phyloP scores from a whole-genome alignment of 1,140 invertebrate genomes.

The Caenorhabditis latens region DNA sequence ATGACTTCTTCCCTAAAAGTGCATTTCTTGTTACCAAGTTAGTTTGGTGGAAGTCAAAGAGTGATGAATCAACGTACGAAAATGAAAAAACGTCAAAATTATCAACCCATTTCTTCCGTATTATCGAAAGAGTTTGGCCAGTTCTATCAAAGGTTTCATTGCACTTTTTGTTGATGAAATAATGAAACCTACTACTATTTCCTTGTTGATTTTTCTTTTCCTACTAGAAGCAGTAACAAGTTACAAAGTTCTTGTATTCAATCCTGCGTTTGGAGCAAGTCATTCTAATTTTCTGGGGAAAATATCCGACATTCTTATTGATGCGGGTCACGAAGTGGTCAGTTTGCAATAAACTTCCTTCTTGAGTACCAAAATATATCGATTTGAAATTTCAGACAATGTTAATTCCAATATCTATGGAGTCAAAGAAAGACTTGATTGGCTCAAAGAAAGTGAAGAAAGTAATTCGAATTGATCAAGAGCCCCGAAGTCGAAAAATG shows the following conservation, averaged over 20 bases:
- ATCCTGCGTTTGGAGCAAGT: conserved; percentile 50
- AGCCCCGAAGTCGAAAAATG: background rate
- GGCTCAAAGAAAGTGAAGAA: conserved; percentile 10
- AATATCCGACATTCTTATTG: conserved; percentile 59
- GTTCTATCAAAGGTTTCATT: background rate
- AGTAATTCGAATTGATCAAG: conserved; percentile 34
- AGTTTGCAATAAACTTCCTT: background rate
- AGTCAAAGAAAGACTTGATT: conserved; percentile 19
- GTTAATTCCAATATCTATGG: conserved; percentile 27
- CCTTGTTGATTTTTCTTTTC: background rate
- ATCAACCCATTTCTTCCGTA: background rate
- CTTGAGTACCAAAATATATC: background rate
- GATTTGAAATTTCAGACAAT: background rate
- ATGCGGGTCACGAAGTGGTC: conserved; percentile 59
- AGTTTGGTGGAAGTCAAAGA: no score
- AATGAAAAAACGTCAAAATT: background rate
- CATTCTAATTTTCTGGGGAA: conserved; percentile 58
- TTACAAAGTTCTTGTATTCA: conserved; percentile 60
- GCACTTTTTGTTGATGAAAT: background rate
- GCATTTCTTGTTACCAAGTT: background rate
- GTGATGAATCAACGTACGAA: background rate
- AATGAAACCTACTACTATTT: background rate
- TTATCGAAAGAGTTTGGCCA: conserved; percentile 4
- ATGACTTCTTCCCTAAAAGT: background rate
- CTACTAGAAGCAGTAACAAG: no score